Conservation (phyloP, 2,113 vertebrate species). For the Procapra przewalskii region DNA sequence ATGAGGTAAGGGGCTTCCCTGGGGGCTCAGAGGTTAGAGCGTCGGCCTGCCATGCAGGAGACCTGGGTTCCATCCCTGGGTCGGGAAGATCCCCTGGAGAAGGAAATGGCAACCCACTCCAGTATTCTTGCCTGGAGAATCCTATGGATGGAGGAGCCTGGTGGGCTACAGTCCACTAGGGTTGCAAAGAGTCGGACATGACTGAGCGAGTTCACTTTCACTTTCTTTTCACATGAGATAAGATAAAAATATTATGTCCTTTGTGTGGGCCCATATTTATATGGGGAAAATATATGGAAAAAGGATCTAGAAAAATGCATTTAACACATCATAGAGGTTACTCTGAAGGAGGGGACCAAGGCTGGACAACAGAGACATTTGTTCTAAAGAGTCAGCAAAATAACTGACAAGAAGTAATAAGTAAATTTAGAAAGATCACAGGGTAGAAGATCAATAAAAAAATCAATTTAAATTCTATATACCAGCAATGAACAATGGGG, state of each 20-base stretch:
- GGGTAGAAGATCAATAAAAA: neutral
- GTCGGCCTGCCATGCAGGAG: neutral
- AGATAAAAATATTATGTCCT: neutral
- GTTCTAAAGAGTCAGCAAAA: slow-evolving; percentile 5
- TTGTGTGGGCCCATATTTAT: neutral
- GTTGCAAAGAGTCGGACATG: fast-evolving
- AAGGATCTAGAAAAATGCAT: neutral
- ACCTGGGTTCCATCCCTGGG: neutral
- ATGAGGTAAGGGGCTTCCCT: neutral
- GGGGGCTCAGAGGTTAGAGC: neutral
- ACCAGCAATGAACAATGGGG: neutral
- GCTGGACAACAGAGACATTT: neutral
- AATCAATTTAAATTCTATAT: slow-evolving; percentile 4
- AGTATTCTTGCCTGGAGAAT: neutral
- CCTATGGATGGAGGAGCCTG: neutral
- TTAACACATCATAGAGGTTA: neutral
- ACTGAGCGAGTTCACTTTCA: neutral
- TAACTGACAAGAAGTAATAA: neutral
- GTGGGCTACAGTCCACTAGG: neutral
- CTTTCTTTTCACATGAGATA: neutral
- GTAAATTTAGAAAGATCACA: neutral
- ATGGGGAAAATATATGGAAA: neutral
- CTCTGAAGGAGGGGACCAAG: neutral
- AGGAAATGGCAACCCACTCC: neutral
- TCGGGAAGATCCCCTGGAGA: neutral